Conservation (phyloP, 1,140 invertebrate species). For the Oncopeltus fasciatus region DNA sequence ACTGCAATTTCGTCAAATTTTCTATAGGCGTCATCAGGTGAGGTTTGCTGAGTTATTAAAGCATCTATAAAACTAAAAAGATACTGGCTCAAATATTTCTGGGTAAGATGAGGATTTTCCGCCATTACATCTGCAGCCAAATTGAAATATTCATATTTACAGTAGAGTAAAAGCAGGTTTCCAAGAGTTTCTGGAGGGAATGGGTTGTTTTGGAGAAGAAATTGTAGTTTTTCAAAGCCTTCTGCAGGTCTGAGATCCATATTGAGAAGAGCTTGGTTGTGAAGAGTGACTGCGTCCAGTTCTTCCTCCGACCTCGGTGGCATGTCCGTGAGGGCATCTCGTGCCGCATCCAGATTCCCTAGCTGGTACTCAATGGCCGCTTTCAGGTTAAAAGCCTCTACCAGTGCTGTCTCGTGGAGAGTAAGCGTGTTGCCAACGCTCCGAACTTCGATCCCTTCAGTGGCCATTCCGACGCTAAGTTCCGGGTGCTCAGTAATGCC, state of each 20-base stretch:
- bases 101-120: conserved; percentile 93
- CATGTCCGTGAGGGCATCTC: conserved; percentile 93
- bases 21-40: conserved; percentile 89
- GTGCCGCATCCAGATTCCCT: conserved; percentile 82
- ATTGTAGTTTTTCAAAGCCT: conserved; percentile 95
- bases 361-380: conserved; percentile 95
- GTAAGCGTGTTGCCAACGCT: conserved; percentile 95
- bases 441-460: conserved; percentile 91
- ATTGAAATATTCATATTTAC: conserved; percentile 95
- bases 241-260: conserved; percentile 79
- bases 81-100: conserved; percentile 88
- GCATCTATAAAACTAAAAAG: conserved; percentile 84
- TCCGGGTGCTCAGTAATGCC: conserved; percentile 96
- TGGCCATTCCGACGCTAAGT: conserved; percentile 90
- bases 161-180: conserved; percentile 88
- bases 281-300: conserved; percentile 91
- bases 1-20: conserved; percentile 92
- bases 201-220: conserved; percentile 86
- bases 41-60: conserved; percentile 92
- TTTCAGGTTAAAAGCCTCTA: conserved; percentile 97
- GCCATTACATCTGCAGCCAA: conserved; percentile 94
- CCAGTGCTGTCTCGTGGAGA: conserved; percentile 88
- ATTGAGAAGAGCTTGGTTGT: conserved; percentile 94
- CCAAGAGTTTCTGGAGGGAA: conserved; percentile 97
- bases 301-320: conserved; percentile 93